phyloP scores from a whole-genome alignment of 2,113 vertebrate species.

The Leptobrachium leishanense region DNA sequence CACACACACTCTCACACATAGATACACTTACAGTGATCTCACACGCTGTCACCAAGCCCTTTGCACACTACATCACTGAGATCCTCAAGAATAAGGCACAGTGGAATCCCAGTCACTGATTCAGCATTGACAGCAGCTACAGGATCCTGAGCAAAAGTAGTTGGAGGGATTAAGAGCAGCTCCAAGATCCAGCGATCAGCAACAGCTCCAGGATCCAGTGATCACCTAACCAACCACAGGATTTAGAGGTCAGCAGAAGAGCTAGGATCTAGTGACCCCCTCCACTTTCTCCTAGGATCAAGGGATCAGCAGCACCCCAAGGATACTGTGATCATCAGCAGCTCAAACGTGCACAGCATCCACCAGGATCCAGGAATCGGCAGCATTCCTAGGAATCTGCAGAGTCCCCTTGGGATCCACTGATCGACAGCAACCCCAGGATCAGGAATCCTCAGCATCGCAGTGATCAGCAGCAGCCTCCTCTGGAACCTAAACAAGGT shows the following conservation, averaged over 20 bases:
- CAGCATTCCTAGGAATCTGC: background rate
- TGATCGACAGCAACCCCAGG: slow-evolving; percentile 4
- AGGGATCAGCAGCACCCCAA: background rate
- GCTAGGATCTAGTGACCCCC: background rate
- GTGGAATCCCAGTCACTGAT: background rate
- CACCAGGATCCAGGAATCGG: background rate
- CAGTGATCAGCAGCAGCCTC: background rate
- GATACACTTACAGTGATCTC: background rate
- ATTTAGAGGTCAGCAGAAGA: background rate
- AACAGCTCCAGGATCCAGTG: background rate
- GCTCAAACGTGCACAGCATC: background rate
- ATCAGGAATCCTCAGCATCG: background rate
- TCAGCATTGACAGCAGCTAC: background rate
- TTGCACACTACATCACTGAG: slow-evolving; percentile 16
- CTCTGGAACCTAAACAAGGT: too few species aligned
- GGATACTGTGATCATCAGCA: background rate
- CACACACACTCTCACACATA: too few species aligned
- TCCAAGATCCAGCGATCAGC: background rate
- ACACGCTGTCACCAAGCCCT: background rate
- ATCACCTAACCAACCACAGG: background rate
- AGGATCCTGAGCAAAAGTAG: background rate
- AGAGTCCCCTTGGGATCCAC: background rate
- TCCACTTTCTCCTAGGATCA: too few species aligned
- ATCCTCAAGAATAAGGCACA: background rate
- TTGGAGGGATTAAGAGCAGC: background rate